Conservation (phyloP, 2,888 invertebrate genomes). For the Ophioninae sp. region DNA sequence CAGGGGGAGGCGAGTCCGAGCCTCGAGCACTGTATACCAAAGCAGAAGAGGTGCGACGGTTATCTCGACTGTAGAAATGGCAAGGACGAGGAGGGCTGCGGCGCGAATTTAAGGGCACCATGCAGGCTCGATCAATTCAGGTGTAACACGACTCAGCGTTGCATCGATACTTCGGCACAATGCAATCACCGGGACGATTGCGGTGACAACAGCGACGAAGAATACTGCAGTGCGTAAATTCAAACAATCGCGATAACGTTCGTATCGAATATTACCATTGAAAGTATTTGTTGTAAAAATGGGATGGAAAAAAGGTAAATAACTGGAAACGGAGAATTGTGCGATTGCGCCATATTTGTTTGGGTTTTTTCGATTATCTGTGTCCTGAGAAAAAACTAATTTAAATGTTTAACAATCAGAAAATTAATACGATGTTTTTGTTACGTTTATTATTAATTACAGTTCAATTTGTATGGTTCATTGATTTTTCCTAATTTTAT, state of each 20-base stretch:
- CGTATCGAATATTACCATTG: not conserved
- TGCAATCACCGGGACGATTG: constrained; percentile 96
- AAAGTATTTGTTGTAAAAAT: not conserved
- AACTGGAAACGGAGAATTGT: not conserved
- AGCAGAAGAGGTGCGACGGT: constrained; percentile 95
- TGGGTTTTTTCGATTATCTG: not conserved
- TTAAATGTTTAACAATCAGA: not conserved
- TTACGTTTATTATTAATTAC: not conserved
- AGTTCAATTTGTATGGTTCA: not conserved
- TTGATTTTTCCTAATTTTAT: not conserved
- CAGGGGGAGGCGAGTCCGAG: constrained; percentile 75
- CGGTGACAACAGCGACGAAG: constrained; percentile 94
- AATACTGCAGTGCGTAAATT: constrained; percentile 90
- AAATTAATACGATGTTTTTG: not conserved
- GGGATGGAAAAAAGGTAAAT: not conserved
- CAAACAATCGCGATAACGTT: not conserved
- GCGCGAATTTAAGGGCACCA: constrained; percentile 82
- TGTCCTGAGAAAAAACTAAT: not conserved
- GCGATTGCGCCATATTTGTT: not conserved
- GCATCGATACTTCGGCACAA: constrained; percentile 88
- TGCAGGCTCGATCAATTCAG: constrained; percentile 94
- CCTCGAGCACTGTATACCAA: constrained; percentile 91
- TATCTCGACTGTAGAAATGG: constrained; percentile 93
- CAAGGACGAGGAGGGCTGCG: constrained; percentile 91
- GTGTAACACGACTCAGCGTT: constrained; percentile 90